Evolutionary conservation across 2,113 vertebrate genomes (phyloP).

Genomic region (Cyphotilapia sp.): DNA sequence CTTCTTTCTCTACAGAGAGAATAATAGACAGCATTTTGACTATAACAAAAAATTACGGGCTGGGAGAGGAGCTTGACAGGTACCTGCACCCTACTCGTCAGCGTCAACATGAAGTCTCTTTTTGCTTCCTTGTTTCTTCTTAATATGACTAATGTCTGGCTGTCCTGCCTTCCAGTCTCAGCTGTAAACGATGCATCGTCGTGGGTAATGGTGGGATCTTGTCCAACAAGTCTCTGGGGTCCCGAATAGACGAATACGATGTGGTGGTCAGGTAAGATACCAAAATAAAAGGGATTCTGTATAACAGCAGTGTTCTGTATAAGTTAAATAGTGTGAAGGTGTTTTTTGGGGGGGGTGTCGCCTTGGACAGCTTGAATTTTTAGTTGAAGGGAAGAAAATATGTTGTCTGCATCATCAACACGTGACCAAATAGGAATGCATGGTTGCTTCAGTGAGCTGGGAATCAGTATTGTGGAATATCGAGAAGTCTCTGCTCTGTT

Average conservation of each 20-base stretch:
- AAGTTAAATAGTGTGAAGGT: not conserved
- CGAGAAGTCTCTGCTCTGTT: not conserved
- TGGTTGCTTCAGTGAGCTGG: not conserved
- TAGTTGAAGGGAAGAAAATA: not conserved
- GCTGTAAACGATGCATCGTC: slow-evolving; percentile 91
- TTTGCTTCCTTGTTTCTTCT: not conserved
- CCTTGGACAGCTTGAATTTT: too few relatives aligned
- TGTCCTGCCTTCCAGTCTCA: slow-evolving; percentile 67
- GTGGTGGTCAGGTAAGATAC: slow-evolving; percentile 87
- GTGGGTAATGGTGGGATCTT: slow-evolving; percentile 95
- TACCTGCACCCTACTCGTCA: slow-evolving; percentile 40
- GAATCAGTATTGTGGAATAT: not conserved
- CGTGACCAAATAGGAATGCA: not conserved
- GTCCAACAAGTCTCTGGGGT: slow-evolving; percentile 92
- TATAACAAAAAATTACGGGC: slow-evolving; percentile 83
- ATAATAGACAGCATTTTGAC: slow-evolving; percentile 89
- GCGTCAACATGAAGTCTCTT: not conserved
- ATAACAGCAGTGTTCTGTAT: not conserved
- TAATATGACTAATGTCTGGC: not conserved
- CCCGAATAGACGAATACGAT: slow-evolving; percentile 91
- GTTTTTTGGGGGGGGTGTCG: not conserved
- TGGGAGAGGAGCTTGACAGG: slow-evolving; percentile 88
- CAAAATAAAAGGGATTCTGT: not conserved
- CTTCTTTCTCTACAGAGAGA: slow-evolving; percentile 74
- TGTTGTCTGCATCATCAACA: not conserved